Conservation (phyloP, 2,888 invertebrate species). For the Chloroclystis v-ata region DNA sequence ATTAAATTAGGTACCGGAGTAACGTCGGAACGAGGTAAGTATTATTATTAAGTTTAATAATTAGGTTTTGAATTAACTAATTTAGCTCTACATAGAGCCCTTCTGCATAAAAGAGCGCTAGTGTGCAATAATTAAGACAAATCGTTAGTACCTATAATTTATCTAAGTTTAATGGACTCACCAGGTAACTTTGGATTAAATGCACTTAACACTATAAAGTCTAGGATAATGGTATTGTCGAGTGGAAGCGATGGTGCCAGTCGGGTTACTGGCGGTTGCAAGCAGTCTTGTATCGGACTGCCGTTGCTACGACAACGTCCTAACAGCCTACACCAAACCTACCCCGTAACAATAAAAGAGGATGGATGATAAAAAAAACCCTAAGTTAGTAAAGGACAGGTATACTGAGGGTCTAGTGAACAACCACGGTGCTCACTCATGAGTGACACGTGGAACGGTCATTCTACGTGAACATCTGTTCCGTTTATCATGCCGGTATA, state of each 20-base stretch:
- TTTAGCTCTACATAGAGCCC: too few relatives aligned
- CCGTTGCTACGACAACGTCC: constrained; percentile 70
- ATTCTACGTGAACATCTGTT: constrained; percentile 62
- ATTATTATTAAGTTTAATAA: too few relatives aligned
- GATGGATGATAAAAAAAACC: constrained; percentile 36
- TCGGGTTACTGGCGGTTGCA: constrained; percentile 44
- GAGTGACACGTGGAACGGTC: constrained; percentile 59
- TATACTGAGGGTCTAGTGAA: constrained; percentile 53
- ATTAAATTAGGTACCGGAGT: neutral
- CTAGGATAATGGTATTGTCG: constrained; percentile 46
- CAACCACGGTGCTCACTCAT: constrained; percentile 62
- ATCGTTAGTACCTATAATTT: too few relatives aligned
- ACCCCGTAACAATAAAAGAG: constrained; percentile 54
- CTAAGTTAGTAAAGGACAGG: constrained; percentile 46
- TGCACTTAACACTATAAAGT: constrained; percentile 27
- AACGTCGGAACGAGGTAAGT: too few relatives aligned
- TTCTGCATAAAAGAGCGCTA: too few relatives aligned
- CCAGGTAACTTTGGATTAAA: constrained; percentile 17
- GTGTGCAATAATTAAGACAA: too few relatives aligned
- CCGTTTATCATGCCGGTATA: constrained; percentile 24
- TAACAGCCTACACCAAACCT: constrained; percentile 69
- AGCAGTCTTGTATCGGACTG: constrained; percentile 61
- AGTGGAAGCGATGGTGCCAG: constrained; percentile 54
- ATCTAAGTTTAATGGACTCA: constrained; percentile 8
- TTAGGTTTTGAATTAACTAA: too few relatives aligned